Evolutionary conservation across 2,797 vertebrate species (phyloP), one percentile per base, ranked within the genome.

Genomic region (Enteromius argenteus): DNA sequence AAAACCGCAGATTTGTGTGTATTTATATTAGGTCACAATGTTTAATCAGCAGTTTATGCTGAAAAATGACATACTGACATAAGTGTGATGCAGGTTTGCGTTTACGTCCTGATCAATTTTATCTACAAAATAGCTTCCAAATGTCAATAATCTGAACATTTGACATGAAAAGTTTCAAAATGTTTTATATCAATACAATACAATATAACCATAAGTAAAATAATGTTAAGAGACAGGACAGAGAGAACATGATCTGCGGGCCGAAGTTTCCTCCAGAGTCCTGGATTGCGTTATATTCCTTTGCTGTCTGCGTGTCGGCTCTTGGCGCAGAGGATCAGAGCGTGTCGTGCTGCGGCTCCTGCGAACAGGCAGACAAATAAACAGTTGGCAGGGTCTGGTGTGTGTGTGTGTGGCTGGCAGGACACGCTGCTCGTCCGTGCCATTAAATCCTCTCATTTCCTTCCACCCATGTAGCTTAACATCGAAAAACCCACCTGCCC

Each of bases 361-460:
- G 69, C 13, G 37, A 74, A 80, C 69, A 75, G 78, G 77, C 84
- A 85, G 84, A 75, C 46, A 75, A 85, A 85, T 85, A 80, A 85
- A 80, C 84, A 80, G 69, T 85, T 85, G 83, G 83, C 77, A 80
- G 84, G 60, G 79, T 72, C 64, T 71, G 60, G 17, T 21, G 32
- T 62, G 69, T 68, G 81, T 76, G 71, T 78, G 82, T 51, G 67
- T 66, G 83, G 56, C 69, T 80, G 60, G 60, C 68, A 77, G 27
- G 39, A 62, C 37, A 35, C 39, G 35, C 39, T 35, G 60, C 60
- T 81, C 27, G 10, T 51, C 39, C 23, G 15, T 8, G 15, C 46
- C 8, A 5, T 85, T 80, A 75, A 75, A 80, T 67, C 56, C 60
- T 67, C 79, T 68, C 14, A 51, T 80, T 74, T 80, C 68, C 23